phyloP scores from a whole-genome alignment of 2,797 vertebrate genomes.

The Peromyscus attwateri region DNA sequence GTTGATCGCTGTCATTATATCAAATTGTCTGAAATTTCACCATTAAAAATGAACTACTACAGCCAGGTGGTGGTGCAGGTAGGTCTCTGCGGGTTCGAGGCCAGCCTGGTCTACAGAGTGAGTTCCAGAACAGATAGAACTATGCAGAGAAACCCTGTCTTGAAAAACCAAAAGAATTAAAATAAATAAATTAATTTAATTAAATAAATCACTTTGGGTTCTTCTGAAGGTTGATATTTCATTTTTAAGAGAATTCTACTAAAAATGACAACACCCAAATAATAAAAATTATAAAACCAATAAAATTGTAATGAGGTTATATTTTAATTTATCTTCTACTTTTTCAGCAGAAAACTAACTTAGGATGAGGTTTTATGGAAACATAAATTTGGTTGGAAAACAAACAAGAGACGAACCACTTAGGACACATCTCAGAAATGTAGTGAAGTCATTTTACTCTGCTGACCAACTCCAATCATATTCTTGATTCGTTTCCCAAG shows the following conservation, averaged over 20 bases:
- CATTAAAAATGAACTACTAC: neutral
- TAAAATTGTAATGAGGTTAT: neutral
- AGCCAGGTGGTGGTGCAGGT: neutral
- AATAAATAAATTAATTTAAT: neutral
- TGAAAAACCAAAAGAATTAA: neutral
- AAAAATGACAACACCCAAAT: constrained; percentile 82
- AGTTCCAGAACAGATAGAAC: neutral
- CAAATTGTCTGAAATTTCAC: neutral
- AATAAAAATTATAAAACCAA: neutral
- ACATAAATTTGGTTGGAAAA: neutral
- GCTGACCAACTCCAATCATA: neutral
- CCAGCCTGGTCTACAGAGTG: neutral
- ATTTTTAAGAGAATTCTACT: constrained; percentile 85
- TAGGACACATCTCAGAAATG: neutral
- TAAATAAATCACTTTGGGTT: neutral
- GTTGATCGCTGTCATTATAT: neutral
- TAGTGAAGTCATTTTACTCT: neutral
- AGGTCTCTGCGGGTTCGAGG: neutral
- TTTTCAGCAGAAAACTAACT: neutral
- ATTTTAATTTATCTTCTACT: neutral
- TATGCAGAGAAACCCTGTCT: neutral
- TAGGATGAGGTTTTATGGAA: neutral
- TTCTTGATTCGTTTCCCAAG: neutral
- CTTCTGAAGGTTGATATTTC: constrained; percentile 59
- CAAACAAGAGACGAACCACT: too few species aligned